Evolutionary conservation across 1,140 invertebrate genomes (phyloP).

Genomic region (Drosophila guanche): DNA sequence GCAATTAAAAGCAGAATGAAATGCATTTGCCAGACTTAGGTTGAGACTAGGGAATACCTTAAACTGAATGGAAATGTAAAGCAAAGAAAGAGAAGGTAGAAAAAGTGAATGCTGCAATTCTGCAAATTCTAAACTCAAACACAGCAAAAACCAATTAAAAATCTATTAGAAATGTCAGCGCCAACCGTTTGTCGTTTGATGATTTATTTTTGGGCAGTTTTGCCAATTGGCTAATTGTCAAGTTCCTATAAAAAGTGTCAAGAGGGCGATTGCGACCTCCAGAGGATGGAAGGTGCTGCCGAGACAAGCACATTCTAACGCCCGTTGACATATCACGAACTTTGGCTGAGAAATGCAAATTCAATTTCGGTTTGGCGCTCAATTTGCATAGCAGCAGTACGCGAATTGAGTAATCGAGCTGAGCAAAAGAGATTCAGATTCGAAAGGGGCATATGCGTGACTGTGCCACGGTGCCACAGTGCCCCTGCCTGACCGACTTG

Average conservation of each 20-base stretch:
- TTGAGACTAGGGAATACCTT: too few species aligned
- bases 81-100: too few species aligned
- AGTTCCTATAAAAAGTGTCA: conserved; percentile 42
- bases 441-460: conserved; percentile 69
- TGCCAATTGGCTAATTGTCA: conserved; percentile 41
- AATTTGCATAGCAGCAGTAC: conserved; percentile 62
- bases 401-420: conserved; percentile 61
- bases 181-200: conserved; percentile 4
- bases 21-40: too few species aligned
- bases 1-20: conserved; percentile 28
- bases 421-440: conserved; percentile 49
- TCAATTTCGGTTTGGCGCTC: conserved; percentile 40
- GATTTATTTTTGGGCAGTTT: conserved; percentile 34
- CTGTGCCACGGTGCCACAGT: conserved; percentile 49
- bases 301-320: conserved; percentile 63
- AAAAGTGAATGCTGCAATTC: too few species aligned
- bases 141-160: conserved; percentile 8
- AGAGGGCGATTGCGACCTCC: background rate
- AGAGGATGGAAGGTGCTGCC: background rate
- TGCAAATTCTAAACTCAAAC: too few species aligned
- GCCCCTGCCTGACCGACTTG: conserved; percentile 16
- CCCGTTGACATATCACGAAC: conserved; percentile 76
- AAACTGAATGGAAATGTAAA: too few species aligned
- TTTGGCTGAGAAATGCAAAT: conserved; percentile 68
- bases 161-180: conserved; percentile 34